phyloP scores from a whole-genome alignment of 2,797 vertebrate genomes.

The Takifugu ocellatus region DNA sequence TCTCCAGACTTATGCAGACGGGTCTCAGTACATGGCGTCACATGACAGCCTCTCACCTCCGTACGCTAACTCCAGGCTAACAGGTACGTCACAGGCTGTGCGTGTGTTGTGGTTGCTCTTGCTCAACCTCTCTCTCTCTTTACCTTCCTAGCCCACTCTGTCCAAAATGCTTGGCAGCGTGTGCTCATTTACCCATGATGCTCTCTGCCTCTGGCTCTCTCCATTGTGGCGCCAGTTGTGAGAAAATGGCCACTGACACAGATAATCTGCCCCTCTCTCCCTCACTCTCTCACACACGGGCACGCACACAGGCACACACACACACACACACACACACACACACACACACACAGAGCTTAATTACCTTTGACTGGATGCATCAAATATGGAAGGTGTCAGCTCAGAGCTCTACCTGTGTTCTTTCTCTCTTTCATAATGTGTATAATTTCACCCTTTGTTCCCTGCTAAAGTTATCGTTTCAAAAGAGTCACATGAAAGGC shows the following conservation, averaged over 20 bases:
- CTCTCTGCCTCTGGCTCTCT: conserved; percentile 69
- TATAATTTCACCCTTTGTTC: background rate
- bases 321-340: conserved; percentile 18
- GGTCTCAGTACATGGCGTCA: conserved; percentile 87
- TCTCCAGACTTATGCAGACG: conserved; percentile 87
- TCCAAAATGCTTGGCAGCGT: conserved; percentile 42
- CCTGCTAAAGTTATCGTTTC: background rate
- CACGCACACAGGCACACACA: conserved; percentile 7
- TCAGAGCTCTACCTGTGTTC: conserved; percentile 43
- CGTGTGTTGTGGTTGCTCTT: conserved; percentile 15
- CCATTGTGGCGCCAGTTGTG: conserved; percentile 67
- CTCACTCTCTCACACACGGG: conserved; percentile 1
- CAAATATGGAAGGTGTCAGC: conserved; percentile 63
- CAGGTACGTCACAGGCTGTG: conserved; percentile 74
- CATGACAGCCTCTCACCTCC: conserved; percentile 94
- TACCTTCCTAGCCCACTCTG: conserved; percentile 26
- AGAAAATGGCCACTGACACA: conserved; percentile 78
- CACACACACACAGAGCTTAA: conserved; percentile 51
- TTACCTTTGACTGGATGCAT: conserved; percentile 72
- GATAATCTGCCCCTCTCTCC: conserved; percentile 63
- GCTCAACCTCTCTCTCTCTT: conserved; percentile 11
- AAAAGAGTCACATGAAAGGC: conserved; percentile 1
- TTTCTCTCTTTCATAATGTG: conserved; percentile 4
- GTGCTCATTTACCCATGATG: conserved; percentile 70
- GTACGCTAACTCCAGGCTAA: conserved; percentile 89